Percentiles rank a stretch among this genome's conserved stretches.
These are phyloP conservation scores for Pogonocherus hispidulus DNA, from an alignment of 2,888 invertebrate genomes.

Conservation along the genomic window DNA sequence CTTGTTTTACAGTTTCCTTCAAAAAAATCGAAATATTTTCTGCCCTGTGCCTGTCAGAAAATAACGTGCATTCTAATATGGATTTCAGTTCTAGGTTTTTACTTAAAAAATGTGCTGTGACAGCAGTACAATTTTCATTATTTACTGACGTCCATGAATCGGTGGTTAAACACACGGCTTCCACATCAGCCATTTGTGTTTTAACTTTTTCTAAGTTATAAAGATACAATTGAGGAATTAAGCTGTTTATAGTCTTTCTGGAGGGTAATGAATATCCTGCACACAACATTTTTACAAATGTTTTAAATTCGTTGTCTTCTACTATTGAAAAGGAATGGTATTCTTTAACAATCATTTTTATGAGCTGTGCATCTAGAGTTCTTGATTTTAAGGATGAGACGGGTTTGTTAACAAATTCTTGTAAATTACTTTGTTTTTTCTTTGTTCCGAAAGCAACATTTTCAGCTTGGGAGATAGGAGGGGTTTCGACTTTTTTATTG, in stretches of 20 bases:
- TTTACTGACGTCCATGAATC: slow-evolving; percentile 58
- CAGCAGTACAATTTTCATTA: slow-evolving; percentile 53
- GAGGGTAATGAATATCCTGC: slow-evolving; percentile 51
- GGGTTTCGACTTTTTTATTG: neutral
- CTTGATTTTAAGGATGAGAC: slow-evolving; percentile 8
- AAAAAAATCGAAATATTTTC: slow-evolving; percentile 38
- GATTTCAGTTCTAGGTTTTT: slow-evolving; percentile 41
- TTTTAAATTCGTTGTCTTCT: slow-evolving; percentile 51
- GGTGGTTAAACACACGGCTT: slow-evolving; percentile 53
- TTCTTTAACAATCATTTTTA: slow-evolving; percentile 28
- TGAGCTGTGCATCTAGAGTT: slow-evolving; percentile 9
- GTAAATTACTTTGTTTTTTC: slow-evolving; percentile 19
- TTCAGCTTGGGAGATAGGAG: neutral
- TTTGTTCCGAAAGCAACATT: neutral
- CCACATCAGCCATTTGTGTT: slow-evolving; percentile 35
- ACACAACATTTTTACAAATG: slow-evolving; percentile 49
- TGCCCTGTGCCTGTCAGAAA: slow-evolving; percentile 46
- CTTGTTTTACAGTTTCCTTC: slow-evolving; percentile 36
- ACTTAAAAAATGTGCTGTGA: slow-evolving; percentile 55
- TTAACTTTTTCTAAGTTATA: slow-evolving; percentile 39
- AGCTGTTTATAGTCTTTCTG: slow-evolving; percentile 50
- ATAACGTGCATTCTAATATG: slow-evolving; percentile 45
- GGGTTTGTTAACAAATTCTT: slow-evolving; percentile 22
- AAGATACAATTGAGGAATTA: slow-evolving; percentile 49
- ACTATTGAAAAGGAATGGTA: slow-evolving; percentile 48